Percentiles rank a stretch among this genome's conserved stretches.
Evolutionary conservation across 2,888 invertebrate genomes (phyloP).

Genomic region (Anagyrus pseudococci): DNA sequence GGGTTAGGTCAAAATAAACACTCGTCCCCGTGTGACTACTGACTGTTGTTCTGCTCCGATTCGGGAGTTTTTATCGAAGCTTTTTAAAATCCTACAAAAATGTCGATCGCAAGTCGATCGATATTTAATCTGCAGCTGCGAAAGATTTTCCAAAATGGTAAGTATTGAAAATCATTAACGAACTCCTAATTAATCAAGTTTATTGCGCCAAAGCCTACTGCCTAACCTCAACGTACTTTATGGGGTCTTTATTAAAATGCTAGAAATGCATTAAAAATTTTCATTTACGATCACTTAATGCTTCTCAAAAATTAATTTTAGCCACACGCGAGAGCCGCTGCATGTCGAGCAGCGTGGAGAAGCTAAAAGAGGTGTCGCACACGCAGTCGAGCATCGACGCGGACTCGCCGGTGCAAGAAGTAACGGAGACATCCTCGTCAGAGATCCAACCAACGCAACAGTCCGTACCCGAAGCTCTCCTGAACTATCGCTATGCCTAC

Average conservation of each 20-base stretch:
- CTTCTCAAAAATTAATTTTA: constrained; percentile 11
- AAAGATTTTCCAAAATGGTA: constrained; percentile 29
- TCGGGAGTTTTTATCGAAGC: too few relatives aligned
- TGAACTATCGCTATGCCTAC: constrained; percentile 73
- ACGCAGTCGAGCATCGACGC: too few relatives aligned
- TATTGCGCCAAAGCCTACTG: too few relatives aligned
- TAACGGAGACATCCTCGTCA: too few relatives aligned
- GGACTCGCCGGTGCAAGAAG: too few relatives aligned
- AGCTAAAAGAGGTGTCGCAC: background rate
- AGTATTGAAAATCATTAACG: constrained; percentile 15
- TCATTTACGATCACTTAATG: background rate
- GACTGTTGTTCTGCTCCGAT: too few relatives aligned
- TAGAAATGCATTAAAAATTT: background rate
- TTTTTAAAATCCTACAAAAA: constrained; percentile 29
- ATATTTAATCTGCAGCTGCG: constrained; percentile 25
- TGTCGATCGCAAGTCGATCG: constrained; percentile 41
- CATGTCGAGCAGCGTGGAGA: constrained; percentile 11
- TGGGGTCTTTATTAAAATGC: background rate
- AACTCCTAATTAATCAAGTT: background rate
- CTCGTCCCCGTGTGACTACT: too few relatives aligned
- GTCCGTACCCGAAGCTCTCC: background rate
- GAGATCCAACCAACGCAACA: too few relatives aligned
- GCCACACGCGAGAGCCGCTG: constrained; percentile 22
- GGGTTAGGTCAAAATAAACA: too few relatives aligned
- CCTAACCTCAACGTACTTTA: too few relatives aligned